Base-by-base conservation (phyloP, 2,797 vertebrate species). In the Catharus ustulatus region DNA sequence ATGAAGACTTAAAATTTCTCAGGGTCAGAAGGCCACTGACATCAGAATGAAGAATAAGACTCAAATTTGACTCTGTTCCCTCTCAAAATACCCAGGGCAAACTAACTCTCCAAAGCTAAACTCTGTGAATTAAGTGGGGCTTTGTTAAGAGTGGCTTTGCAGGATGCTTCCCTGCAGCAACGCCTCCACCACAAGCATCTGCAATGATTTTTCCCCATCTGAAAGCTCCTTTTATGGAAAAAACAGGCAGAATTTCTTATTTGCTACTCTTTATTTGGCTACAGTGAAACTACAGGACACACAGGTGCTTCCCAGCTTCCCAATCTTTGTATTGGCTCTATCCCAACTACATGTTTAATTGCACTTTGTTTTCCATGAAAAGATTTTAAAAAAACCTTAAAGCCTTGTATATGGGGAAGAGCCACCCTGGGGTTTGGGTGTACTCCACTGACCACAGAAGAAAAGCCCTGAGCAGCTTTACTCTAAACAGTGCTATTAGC, bases 51-150 rank as follows among this genome's bases (percentile, higher is more conserved):
- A 75, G 69, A 67, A 1, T 7, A 38, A 69, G 15, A 46, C 15
- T 61, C 29, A 69, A 64, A 43, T 43, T 42, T 27, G 8, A 52
- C 59, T 45, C 21, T 1, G 67, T 36, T 22, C 5, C 22, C 42
- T 58, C 55, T 63, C 34, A 27, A 42, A 12, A 49, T 24, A 64
- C 58, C 22, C 38, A 51, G 32, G 14, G 59, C 74, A 48, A 80
- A 45, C 21, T 40, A 79, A 54, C 15, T 71, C 59, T 51, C 22
- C 59, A 76, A 16, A 0, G 3, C 49, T 34, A 38, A 79, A 40
- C n/a, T 32, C 58, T 0, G 3, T 21, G 14, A 78, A 36, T 63
- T 63, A 66, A 38, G 18, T 1, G 0, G 4, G 18, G n/a, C 13
- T 82, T 42, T 3, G 8, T 67, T 74, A 57, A n/a, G n/a, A 11